Base-by-base conservation (phyloP, 2,888 invertebrate genomes). In the Mythimna ferrago region DNA sequence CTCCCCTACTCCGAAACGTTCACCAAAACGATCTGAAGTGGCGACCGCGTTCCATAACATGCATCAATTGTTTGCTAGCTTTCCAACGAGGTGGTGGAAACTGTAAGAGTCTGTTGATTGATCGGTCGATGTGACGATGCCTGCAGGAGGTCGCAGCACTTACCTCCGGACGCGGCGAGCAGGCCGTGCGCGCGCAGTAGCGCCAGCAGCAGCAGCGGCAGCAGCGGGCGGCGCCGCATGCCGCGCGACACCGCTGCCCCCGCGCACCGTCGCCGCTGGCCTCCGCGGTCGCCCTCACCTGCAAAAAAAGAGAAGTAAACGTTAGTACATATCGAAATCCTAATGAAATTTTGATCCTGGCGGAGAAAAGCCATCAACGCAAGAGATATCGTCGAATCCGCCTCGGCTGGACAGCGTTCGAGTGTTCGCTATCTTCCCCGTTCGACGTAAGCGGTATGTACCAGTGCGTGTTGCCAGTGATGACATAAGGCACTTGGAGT, bases 141-240 rank as follows among this genome's bases (percentile, higher is more conserved):
- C 48, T 48, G 48, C 2, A 48, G 6, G 48, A 6, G 44, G 44
- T 48, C 6, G 11, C 26, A 26, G 56, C 0, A 84, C 90, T 76
- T 83, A 96, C 96, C 96, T 95, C 93, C 94, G 89, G 95, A 95
- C 85, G 95, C 96, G 93, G 95, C 96, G 93, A 95, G 94, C 93
- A 96, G 93, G 93, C 95, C 95, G 93, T 94, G 95, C 94, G 95
- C 94, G 92, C 94, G 95, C 88, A 95, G 90, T 92, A 95, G 90
- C 93, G 95, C 95, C 90, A 95, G 94, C 93, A 95, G 93, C 93
- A 96, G 93, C 94, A 94, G 92, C 93, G 94, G 93, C 94, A 95
- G 94, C 93, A 95, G 94, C 93, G 95, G 95, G 92, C 94, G 94
- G 93, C 94, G 95, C 93, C 94, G 95, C 95, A 95, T 95, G 94